Evolutionary conservation across 2,888 invertebrate genomes (phyloP).

Genomic region (Campaea margaritaria): DNA sequence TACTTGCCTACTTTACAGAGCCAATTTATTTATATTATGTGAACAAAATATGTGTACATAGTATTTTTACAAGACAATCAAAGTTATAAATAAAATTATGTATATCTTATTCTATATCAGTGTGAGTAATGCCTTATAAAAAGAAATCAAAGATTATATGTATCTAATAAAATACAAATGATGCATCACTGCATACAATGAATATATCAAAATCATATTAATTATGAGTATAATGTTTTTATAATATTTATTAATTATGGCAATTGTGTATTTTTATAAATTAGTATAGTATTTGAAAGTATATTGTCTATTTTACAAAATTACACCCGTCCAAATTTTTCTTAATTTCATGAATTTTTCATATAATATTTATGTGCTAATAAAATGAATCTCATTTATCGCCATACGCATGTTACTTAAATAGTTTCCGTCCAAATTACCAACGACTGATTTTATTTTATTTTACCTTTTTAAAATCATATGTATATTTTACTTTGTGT

Average conservation of each 20-base stretch:
- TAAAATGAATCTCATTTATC: constrained; percentile 63
- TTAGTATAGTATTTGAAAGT: constrained; percentile 1
- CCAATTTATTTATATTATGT: constrained; percentile 4
- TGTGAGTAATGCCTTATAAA: no score
- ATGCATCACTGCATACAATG: no score
- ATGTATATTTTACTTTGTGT: constrained; percentile 57
- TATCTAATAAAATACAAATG: no score
- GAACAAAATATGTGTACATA: constrained; percentile 9
- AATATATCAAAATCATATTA: no score
- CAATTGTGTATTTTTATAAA: constrained; percentile 7
- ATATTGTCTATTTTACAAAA: constrained; percentile 13
- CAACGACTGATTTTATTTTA: constrained; percentile 78
- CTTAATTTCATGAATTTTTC: constrained; percentile 8
- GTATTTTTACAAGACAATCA: background rate
- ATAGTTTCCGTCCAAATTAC: constrained; percentile 83
- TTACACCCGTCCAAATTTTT: constrained; percentile 59
- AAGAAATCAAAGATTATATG: no score
- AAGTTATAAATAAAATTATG: no score
- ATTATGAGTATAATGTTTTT: no score
- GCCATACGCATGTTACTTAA: constrained; percentile 70
- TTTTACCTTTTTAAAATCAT: constrained; percentile 62
- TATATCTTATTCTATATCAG: no score
- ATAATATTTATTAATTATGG: background rate
- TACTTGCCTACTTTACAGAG: constrained; percentile 58
- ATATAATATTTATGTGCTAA: constrained; percentile 21